A percentile compares a stretch with the other conserved stretches of the same genome.
phyloP scores from a whole-genome alignment of 2,888 invertebrate species.

The Endotricha flammealis region DNA sequence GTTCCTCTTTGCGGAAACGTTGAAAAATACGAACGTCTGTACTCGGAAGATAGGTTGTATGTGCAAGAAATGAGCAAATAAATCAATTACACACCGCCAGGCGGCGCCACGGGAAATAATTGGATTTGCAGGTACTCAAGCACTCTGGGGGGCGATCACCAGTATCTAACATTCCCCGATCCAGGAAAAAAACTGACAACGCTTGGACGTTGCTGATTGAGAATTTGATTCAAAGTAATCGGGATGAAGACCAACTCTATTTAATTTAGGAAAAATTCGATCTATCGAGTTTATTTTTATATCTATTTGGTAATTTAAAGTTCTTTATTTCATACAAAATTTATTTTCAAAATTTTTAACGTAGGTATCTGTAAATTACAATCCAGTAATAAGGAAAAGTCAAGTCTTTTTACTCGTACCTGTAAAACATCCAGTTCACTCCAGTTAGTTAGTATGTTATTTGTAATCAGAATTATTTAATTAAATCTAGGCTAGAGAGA shows the following conservation, averaged over 20 bases:
- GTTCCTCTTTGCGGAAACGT: conserved; percentile 20
- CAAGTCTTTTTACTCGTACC: too few species aligned
- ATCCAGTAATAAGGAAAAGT: too few species aligned
- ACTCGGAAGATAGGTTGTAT: conserved; percentile 38
- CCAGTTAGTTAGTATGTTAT: too few species aligned
- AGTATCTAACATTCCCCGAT: conserved; percentile 51
- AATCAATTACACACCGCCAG: conserved; percentile 66
- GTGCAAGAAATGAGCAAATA: conserved; percentile 64
- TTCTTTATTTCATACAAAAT: too few species aligned
- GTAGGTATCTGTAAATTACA: too few species aligned
- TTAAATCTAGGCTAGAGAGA: conserved; percentile 51
- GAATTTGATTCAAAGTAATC: neutral
- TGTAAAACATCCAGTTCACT: too few species aligned
- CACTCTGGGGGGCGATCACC: conserved; percentile 54
- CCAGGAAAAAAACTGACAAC: conserved; percentile 28
- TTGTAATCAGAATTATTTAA: conserved; percentile 44
- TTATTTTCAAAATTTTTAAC: too few species aligned
- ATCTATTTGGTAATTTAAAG: too few species aligned
- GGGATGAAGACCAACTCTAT: too few species aligned
- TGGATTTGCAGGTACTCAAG: conserved; percentile 62
- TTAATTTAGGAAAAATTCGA: too few species aligned
- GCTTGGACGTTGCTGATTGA: neutral
- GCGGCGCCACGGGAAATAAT: conserved; percentile 61
- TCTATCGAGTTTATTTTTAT: too few species aligned
- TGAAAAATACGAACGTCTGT: conserved; percentile 32